A percentile compares a stretch with the other conserved stretches of the same genome.
Evolutionary conservation across 2,888 invertebrate genomes (phyloP).

Genomic region (Alcis repandata): DNA sequence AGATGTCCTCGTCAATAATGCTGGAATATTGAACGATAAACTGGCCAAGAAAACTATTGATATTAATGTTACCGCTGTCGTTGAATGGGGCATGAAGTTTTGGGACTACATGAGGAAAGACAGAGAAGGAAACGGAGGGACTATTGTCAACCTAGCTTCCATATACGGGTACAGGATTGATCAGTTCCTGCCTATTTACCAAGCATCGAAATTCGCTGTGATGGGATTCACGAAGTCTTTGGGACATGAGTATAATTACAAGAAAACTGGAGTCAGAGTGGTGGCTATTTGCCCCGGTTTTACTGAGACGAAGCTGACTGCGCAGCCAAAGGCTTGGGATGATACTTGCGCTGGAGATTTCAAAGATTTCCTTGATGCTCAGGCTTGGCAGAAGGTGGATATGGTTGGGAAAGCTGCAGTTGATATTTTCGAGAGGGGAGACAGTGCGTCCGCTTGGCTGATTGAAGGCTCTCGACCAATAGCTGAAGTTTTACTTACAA

Average conservation of each 20-base stretch:
- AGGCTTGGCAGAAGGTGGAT: slow-evolving; percentile 63
- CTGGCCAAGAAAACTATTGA: slow-evolving; percentile 57
- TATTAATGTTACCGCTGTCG: slow-evolving; percentile 66
- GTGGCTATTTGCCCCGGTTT: slow-evolving; percentile 83
- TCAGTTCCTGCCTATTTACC: slow-evolving; percentile 84
- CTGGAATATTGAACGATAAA: slow-evolving; percentile 64
- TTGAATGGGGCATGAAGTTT: slow-evolving; percentile 78
- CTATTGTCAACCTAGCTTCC: slow-evolving; percentile 88
- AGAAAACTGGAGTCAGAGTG: slow-evolving; percentile 80
- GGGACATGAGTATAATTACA: slow-evolving; percentile 73
- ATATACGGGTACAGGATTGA: slow-evolving; percentile 84
- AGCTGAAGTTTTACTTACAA: slow-evolving; percentile 48
- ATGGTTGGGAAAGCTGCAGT: slow-evolving; percentile 63
- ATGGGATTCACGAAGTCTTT: slow-evolving; percentile 80
- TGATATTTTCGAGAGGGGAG: slow-evolving; percentile 68
- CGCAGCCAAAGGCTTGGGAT: slow-evolving; percentile 42
- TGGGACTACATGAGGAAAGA: slow-evolving; percentile 85
- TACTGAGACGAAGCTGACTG: slow-evolving; percentile 68
- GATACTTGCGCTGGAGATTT: slow-evolving; percentile 48
- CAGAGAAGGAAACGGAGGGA: slow-evolving; percentile 85
- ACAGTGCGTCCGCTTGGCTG: slow-evolving; percentile 84
- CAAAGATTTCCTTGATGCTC: slow-evolving; percentile 46
- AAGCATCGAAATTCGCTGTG: slow-evolving; percentile 87
- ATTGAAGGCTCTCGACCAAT: slow-evolving; percentile 75
- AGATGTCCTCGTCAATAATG: slow-evolving; percentile 76